Evolutionary conservation across 2,888 invertebrate species (phyloP), one percentile per base, ranked within the genome.

Genomic region (Epistrophella euchroma): DNA sequence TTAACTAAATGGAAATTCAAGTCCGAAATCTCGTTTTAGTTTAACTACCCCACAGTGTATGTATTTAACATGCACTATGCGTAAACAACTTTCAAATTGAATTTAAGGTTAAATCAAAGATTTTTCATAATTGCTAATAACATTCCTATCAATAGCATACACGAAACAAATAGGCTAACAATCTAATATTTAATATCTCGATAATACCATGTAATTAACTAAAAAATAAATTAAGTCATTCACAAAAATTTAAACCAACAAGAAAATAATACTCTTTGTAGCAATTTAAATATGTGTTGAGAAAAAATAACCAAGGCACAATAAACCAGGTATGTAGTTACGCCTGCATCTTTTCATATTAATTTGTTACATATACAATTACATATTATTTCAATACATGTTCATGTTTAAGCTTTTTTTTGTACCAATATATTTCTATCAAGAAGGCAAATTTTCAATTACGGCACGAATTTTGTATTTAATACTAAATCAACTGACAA

Each of bases 191-290:
- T 19, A 55, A 73, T 56, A 50, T 70, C 17, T 40, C 10, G 7
- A 70, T 17, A 52, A 17, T 43, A 55, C 17, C 17, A 17, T 64
- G 40, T 74, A 81, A 81, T 75, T 45, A 45, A 45, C 1, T 70
- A 56, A 66, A 28, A 28, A 22, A 11, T 17, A 74, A 71, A 71
- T 75, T 56, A 64, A 70, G 37, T n/a, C 2, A 81, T 40, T 62
- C 45, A 45, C 55, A 35, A 32, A 62, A 50, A 50, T 4, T 22
- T 50, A 3, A 47, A 50, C 19, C 0, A 19, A 4, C 13, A 13
- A 15, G 2, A 52, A 25, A 15, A 52, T 52, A 25, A 25, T 4
- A 22, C 15, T 52, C 22, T 15, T 25, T 52, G 5, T 4, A 13
- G n/a, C 7, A 9, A 47, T 19, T 50, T 22, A 22, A 22, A 22